A percentile compares a stretch with the other conserved stretches of the same genome.
phyloP scores from a whole-genome alignment of 2,797 vertebrate genomes.

The Delichon dasypus region DNA sequence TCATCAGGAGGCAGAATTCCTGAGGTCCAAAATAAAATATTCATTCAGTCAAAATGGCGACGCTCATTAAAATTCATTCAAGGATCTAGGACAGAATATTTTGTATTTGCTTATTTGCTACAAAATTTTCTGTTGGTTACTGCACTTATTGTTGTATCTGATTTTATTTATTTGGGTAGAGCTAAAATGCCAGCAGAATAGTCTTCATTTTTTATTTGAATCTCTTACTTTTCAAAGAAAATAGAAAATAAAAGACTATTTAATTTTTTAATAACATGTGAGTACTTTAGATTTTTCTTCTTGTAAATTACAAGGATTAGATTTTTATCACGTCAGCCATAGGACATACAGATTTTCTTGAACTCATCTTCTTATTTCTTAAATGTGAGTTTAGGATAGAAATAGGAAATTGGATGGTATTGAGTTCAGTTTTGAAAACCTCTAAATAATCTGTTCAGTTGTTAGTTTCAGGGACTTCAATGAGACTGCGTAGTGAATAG shows the following conservation, averaged over 20 bases:
- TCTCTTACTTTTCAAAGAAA: constrained; percentile 13
- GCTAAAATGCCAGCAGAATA: not conserved
- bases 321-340: not conserved
- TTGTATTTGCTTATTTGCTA: not conserved
- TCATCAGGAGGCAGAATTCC: not conserved
- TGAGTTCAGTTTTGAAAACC: not conserved
- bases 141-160: not conserved
- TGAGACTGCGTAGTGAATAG: not conserved
- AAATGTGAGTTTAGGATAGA: not conserved
- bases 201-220: not conserved
- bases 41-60: not conserved
- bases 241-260: not conserved
- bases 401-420: not conserved
- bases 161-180: not conserved
- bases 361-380: not conserved
- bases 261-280: not conserved
- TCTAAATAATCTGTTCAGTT: not conserved
- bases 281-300: not conserved
- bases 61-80: not conserved
- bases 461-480: not conserved
- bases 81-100: not conserved
- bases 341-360: not conserved
- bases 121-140: not conserved
- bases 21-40: not conserved
- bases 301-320: not conserved